Base-by-base conservation (phyloP, 2,888 invertebrate genomes). In the Fabriciana adippe region DNA sequence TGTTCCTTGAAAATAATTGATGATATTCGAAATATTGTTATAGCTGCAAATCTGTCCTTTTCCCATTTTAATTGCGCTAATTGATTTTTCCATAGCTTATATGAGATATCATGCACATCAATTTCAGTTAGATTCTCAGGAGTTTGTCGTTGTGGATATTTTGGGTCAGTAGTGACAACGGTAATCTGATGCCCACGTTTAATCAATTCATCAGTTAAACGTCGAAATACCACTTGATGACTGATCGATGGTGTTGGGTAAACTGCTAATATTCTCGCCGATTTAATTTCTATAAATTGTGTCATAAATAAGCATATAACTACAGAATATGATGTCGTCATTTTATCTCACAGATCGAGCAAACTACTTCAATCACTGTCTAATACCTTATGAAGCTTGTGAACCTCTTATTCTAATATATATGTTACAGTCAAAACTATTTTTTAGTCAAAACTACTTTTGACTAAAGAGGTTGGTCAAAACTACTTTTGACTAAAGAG, bases 131-230 rank as follows among this genome's bases (percentile, higher is more conserved):
- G 76, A 64, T 83, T 86, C 6, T 55, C 41, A 18, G 75, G 75
- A 14, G 75, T 51, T 63, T 70, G 4, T 6, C 67, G 73, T 51
- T 70, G 69, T 15, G 72, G 68, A 54, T 72, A 77, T 6, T 62
- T 73, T 18, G 85, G 84, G 62, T 84, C 62, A 3, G 88, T 60
- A 0, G 87, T 84, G 8, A 85, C 66, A 2, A 85, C 73, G 0
- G 83, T 79, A 1, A 89, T 59, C 50, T 87, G 76, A 55, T 89
- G 88, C 3, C 88, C 88, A 8, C 81, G 75, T 57, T 74, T 74
- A 0, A 79, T 78, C n/a, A 90, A 71, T 26, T 81, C 83, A 6
- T 76, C 72, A 18, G 82, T 78, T 4, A 89, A 66, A 8, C 78
- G 74, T 18, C 77, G 77, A 55, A 75, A 83, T 6, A 80, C 79